Evolutionary conservation across 1,140 invertebrate genomes (phyloP).

Genomic region (Drosophila chauvacae): DNA sequence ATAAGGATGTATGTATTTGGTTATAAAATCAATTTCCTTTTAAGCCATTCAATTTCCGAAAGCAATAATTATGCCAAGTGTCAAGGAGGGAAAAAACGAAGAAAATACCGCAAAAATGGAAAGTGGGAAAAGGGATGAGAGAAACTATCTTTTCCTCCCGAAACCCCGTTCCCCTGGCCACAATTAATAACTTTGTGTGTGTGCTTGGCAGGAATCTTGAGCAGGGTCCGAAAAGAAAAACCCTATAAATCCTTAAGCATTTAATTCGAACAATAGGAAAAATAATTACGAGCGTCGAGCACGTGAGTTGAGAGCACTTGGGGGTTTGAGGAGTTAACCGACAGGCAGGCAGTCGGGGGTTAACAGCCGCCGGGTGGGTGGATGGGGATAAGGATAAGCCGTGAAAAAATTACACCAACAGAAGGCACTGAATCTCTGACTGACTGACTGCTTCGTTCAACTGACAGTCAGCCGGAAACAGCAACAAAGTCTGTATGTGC

Average conservation of each 20-base stretch:
- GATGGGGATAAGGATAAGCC: constrained; percentile 52
- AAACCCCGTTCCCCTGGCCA: constrained; percentile 23
- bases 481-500: constrained; percentile 60
- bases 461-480: constrained; percentile 74
- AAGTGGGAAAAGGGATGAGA: constrained; percentile 27
- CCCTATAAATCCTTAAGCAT: constrained; percentile 78
- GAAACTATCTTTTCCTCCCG: constrained; percentile 42
- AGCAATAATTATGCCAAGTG: constrained; percentile 83
- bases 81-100: constrained; percentile 52
- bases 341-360: neutral
- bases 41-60: constrained; percentile 80
- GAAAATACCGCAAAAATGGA: constrained; percentile 15
- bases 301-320: constrained; percentile 76
- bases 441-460: constrained; percentile 57
- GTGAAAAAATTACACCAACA: constrained; percentile 75
- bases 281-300: constrained; percentile 82
- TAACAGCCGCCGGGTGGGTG: constrained; percentile 4
- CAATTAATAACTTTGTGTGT: constrained; percentile 71
- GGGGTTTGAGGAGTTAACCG: constrained; percentile 32
- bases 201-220: constrained; percentile 59
- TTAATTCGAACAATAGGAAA: constrained; percentile 82
- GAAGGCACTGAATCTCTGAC: constrained; percentile 55
- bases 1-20: constrained; percentile 41
- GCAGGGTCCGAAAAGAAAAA: constrained; percentile 39
- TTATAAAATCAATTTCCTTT: constrained; percentile 82